A percentile compares a stretch with the other conserved stretches of the same genome.
Conservation (phyloP, 2,113 vertebrate genomes). For the Podarcis cretensis region DNA sequence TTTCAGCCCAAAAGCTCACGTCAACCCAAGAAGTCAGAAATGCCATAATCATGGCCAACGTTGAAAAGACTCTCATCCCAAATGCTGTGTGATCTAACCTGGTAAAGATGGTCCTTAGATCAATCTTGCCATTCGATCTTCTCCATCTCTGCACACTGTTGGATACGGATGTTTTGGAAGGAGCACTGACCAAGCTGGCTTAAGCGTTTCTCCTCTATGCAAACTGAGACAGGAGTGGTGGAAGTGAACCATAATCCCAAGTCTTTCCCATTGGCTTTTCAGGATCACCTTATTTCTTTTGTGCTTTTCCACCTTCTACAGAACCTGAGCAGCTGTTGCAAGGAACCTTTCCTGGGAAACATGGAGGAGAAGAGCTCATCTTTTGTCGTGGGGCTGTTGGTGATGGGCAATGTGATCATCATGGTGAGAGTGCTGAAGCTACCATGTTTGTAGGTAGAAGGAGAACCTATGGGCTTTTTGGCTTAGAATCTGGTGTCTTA, state of each 20-base stretch:
- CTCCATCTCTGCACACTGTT: not conserved
- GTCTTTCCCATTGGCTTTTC: not conserved
- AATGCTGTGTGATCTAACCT: not conserved
- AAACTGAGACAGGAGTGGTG: not conserved
- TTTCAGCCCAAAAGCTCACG: not conserved
- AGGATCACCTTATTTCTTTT: not conserved
- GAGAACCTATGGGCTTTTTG: not conserved
- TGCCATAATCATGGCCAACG: not conserved
- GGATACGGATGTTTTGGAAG: not conserved
- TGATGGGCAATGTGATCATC: conserved; percentile 70
- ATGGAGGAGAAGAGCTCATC: conserved; percentile 54
- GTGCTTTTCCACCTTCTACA: not conserved
- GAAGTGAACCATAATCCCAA: not conserved
- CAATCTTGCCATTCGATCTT: no score
- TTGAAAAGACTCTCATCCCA: not conserved
- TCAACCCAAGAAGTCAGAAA: not conserved
- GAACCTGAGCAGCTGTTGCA: not conserved
- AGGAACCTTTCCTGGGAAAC: not conserved
- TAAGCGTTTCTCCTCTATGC: not conserved
- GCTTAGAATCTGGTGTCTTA: not conserved
- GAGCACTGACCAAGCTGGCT: not conserved
- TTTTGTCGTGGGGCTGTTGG: conserved; percentile 49
- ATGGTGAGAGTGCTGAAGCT: conserved; percentile 62
- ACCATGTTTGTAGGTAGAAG: not conserved
- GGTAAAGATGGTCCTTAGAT: not conserved